Evolutionary conservation across 2,888 invertebrate genomes (phyloP), one percentile per base, ranked within the genome.

Genomic region (Eilema depressum): DNA sequence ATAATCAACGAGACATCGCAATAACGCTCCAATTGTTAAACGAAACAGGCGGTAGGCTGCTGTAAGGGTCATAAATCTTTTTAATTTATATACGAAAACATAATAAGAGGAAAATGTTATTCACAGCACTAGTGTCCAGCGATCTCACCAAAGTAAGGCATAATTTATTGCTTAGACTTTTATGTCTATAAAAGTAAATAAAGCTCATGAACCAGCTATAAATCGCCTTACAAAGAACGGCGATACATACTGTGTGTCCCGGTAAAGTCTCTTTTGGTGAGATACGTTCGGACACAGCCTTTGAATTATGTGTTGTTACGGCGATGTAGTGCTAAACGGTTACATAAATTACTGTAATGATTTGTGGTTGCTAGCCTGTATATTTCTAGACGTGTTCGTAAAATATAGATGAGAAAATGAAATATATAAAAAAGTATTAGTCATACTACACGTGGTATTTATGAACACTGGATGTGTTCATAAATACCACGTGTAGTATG

Each of bases 21-120:
- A 84, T 86, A 82, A 76, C 79, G 78, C 78, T 83, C 82, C 83
- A 81, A 88, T 88, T 85, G 87, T 87, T 83, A 82, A 84, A 86
- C 81, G 81, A 85, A 88, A 86, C 84, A 85, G 84, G 83, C 82
- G 82, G 87, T 87, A 83, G 83, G 84, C 85, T 87, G 86, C 88
- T 90, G 85, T 88, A 83, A 81, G 76, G 75, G 63, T 74, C 79
- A 93, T 94, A 94, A 94, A 95, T 95, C 94, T 92, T 81, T 86
- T 85, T 93, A 94, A 95, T 94, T 94, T 94, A 95, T 95, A 92
- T 89, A 92, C 91, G 81, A 92, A 93, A 91, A 92, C 92, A 94
- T 94, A 94, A 94, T 94, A 94, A 91, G 92, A 91, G 91, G 92
- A 93, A 93, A 94, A 93, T 91, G 91, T 88, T 92, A 92, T 93